phyloP scores from a whole-genome alignment of 2,888 invertebrate species.

The Buathra laborator region DNA sequence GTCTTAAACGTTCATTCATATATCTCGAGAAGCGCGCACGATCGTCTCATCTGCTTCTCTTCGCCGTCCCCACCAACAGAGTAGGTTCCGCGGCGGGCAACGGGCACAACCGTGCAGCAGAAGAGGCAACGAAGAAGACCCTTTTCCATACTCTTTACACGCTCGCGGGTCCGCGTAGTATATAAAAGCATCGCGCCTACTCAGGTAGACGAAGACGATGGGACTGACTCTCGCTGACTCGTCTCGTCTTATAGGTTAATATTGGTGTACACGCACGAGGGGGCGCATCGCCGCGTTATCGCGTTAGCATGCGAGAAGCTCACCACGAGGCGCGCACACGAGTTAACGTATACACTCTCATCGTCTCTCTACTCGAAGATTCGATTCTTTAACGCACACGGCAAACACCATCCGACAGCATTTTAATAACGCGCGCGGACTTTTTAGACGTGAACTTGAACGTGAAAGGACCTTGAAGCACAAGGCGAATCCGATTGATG shows the following conservation, averaged over 20 bases:
- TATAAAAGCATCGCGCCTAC: constrained; percentile 38
- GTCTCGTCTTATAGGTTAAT: background rate
- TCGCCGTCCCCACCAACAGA: constrained; percentile 59
- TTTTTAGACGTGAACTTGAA: constrained; percentile 1
- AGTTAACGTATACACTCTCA: background rate
- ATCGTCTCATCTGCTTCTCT: constrained; percentile 65
- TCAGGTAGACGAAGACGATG: constrained; percentile 64
- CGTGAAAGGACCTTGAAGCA: background rate
- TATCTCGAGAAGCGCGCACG: constrained; percentile 73
- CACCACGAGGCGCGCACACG: background rate
- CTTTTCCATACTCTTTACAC: constrained; percentile 58
- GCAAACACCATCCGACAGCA: background rate
- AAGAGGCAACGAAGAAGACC: constrained; percentile 54
- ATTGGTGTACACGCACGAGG: background rate
- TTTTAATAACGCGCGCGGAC: background rate
- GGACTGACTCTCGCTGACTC: constrained; percentile 40
- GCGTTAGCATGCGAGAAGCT: constrained; percentile 14
- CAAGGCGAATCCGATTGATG: background rate
- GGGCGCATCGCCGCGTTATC: constrained; percentile 25
- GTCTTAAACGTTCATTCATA: constrained; percentile 84
- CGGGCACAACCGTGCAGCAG: constrained; percentile 8
- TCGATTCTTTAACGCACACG: background rate
- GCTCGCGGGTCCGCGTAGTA: background rate
- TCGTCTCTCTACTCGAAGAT: background rate
- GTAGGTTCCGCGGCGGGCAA: constrained; percentile 45